Percentiles rank a stretch among this genome's conserved stretches.
Evolutionary conservation across 53 echinoderm and acorn worm genomes (phyloP).

Genomic region (Actinopyga echinites): DNA sequence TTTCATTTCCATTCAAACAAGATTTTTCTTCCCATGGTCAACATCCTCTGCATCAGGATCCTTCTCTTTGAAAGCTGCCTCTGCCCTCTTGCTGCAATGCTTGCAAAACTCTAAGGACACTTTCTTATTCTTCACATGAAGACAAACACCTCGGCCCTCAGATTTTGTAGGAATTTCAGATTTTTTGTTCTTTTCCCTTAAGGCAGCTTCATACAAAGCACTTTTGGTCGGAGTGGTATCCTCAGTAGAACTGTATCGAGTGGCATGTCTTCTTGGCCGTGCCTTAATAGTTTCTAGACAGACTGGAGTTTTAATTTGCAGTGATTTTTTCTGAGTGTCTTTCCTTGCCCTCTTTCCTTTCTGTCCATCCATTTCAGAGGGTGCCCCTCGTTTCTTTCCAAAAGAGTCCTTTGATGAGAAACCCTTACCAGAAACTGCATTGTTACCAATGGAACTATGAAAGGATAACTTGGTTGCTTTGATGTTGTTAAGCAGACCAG

Average conservation of each 20-base stretch:
- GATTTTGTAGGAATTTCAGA: not conserved
- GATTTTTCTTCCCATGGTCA: no score
- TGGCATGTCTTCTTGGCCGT: not conserved
- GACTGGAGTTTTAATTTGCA: conserved; percentile 9
- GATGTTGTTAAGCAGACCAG: conserved; percentile 63
- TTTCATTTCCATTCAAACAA: not conserved
- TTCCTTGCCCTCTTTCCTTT: not conserved
- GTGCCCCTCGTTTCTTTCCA: not conserved
- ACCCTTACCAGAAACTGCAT: not conserved
- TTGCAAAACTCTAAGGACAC: conserved; percentile 80
- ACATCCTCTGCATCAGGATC: not conserved
- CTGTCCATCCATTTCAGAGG: not conserved
- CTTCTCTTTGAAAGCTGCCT: conserved; percentile 37
- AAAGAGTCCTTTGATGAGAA: not conserved
- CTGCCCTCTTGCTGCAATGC: conserved; percentile 62
- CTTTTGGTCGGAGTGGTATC: not conserved
- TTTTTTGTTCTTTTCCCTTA: not conserved
- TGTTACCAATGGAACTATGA: conserved; percentile 10
- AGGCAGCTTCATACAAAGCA: conserved; percentile 23
- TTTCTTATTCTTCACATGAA: conserved; percentile 66
- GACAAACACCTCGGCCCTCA: conserved; percentile 61
- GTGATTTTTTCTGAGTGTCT: not conserved
- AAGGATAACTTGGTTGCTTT: conserved; percentile 58
- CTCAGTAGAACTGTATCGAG: not conserved
- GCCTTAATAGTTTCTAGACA: conserved; percentile 14